Evolutionary conservation across 2,888 invertebrate species (phyloP), one percentile per base, ranked within the genome.

Genomic region (Antitype chi): DNA sequence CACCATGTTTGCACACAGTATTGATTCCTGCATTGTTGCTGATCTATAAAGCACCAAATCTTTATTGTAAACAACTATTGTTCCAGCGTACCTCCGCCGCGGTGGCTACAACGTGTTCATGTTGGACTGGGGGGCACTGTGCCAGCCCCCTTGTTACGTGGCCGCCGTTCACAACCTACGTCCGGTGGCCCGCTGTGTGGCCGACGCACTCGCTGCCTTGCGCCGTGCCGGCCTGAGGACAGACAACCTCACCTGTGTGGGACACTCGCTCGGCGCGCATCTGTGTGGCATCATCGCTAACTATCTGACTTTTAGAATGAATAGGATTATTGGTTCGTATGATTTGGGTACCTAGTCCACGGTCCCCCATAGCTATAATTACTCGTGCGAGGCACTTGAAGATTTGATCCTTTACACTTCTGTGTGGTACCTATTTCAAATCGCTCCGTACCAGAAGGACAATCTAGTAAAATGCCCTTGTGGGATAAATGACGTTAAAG

Each of bases 191-290:
- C 97, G 97, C 75, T 98, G 98, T 90, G 96, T 97, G 0, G 98
- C 98, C 0, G 97, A 97, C 32, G 97, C 97, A 6, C 93, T 98
- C 62, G 97, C 97, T 9, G 95, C 96, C 6, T 94, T 98, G 70
- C 96, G 98, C 47, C 96, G 97, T 80, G 97, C 97, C 6, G 98
- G 98, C 0, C 94, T 98, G 63, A 95, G 97, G 71, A 97, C 98
- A 7, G 97, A 97, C 82, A 94, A 96, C 63, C 97, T 98, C 57
- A 98, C 98, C 0, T 98, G 98, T 91, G 98, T 98, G 2, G 98
- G 98, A 0, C 98, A 98, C 94, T 98, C 98, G 8, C 94, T 98
- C 60, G 98, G 98, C 0, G 98, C 98, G 0, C 98, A 98, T 90
- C 94, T 98, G 73, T 98, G 98, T 87, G 98, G 98, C 17, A 97